Evolutionary conservation across 1,140 invertebrate genomes (phyloP).

Genomic region (Drosophila triauraria): DNA sequence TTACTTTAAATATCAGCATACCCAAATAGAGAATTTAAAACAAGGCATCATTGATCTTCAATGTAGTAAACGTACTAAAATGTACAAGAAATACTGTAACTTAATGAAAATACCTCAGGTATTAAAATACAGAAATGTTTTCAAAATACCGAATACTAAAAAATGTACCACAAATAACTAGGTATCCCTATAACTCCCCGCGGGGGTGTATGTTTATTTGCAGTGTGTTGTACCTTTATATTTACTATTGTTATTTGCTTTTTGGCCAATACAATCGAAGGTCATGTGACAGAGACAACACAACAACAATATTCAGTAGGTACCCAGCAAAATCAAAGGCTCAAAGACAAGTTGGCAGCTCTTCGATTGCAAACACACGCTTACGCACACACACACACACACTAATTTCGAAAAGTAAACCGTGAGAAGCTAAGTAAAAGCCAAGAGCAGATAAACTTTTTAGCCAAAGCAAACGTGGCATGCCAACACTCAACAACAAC

Average conservation of each 20-base stretch:
- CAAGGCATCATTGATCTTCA: too few species aligned
- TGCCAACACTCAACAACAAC: constrained; percentile 56
- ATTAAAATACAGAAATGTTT: not conserved
- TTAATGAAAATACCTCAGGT: not conserved
- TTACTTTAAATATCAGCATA: too few species aligned
- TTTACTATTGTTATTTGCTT: constrained; percentile 8
- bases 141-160: not conserved
- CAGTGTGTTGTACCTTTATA: not conserved
- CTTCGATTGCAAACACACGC: constrained; percentile 22
- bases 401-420: constrained; percentile 70
- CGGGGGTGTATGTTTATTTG: constrained; percentile 8
- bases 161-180: not conserved
- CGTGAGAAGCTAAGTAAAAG: constrained; percentile 78
- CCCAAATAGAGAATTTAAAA: too few species aligned
- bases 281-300: constrained; percentile 12
- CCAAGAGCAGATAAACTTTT: constrained; percentile 72
- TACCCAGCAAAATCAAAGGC: constrained; percentile 21
- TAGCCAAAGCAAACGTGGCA: constrained; percentile 73
- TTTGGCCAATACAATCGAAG: constrained; percentile 26
- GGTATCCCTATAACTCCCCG: not conserved
- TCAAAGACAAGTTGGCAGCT: constrained; percentile 56
- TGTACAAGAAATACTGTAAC: not conserved
- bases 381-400: constrained; percentile 24
- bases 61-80: too few species aligned
- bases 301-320: not conserved